Evolutionary conservation across 2,113 vertebrate genomes (phyloP).

Genomic region (Sorex araneus): DNA sequence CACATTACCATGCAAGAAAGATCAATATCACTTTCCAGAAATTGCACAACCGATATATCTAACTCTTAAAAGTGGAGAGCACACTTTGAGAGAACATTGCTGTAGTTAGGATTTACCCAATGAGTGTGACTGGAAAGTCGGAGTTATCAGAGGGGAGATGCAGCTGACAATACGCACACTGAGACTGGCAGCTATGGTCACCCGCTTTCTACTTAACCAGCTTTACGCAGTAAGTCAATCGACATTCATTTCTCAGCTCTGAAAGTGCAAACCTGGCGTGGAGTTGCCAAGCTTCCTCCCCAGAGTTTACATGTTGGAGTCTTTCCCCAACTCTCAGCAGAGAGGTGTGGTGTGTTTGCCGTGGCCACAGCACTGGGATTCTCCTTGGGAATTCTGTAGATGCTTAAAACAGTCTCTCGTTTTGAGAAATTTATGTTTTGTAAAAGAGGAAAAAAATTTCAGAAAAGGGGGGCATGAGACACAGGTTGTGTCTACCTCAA

Average conservation of each 20-base stretch:
- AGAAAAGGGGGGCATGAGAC: not conserved
- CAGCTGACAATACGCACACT: fast-evolving
- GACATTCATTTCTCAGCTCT: not conserved
- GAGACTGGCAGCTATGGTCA: not conserved
- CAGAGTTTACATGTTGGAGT: not conserved
- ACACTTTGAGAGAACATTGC: not conserved
- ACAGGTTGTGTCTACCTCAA: not conserved
- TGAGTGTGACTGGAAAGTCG: not conserved
- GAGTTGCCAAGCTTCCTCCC: too few relatives aligned
- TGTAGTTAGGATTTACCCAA: not conserved
- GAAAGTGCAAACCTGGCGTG: not conserved
- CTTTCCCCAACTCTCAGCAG: not conserved
- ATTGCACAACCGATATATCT: not conserved
- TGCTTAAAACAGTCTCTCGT: not conserved
- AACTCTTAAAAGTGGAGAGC: not conserved
- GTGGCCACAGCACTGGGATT: not conserved
- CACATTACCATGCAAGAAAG: not conserved
- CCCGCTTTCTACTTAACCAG: not conserved
- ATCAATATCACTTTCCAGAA: not conserved
- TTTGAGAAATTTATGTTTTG: not conserved
- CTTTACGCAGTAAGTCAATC: not conserved
- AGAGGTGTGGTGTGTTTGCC: fast-evolving
- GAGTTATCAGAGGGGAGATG: not conserved
- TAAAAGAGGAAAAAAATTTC: not conserved
- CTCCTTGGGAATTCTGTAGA: not conserved